Percentiles rank a stretch among this genome's conserved stretches.
phyloP scores from a whole-genome alignment of 2,113 vertebrate species.

The Sphaerodactylus townsendi region DNA sequence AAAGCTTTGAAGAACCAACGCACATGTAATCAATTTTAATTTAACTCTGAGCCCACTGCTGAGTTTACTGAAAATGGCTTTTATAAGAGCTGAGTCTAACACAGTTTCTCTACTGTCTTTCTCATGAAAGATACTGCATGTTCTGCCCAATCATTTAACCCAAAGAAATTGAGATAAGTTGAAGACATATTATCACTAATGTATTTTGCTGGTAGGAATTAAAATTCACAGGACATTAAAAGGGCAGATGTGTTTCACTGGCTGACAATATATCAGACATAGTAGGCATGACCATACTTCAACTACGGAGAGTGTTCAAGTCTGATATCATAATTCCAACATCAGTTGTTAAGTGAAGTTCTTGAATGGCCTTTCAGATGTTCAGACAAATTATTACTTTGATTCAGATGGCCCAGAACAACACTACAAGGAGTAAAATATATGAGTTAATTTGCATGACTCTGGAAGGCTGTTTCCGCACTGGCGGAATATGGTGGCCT shows the following conservation, averaged over 20 bases:
- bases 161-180: constrained; percentile 30
- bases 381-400: neutral
- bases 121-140: neutral
- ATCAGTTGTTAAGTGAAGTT: neutral
- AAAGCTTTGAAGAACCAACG: constrained; percentile 51
- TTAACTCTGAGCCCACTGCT: constrained; percentile 55
- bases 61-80: constrained; percentile 51
- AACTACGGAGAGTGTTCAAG: no score
- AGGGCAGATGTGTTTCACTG: neutral
- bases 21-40: constrained; percentile 52
- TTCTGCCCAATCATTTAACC: constrained; percentile 39
- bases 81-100: constrained; percentile 49
- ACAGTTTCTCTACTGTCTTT: constrained; percentile 47
- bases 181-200: constrained; percentile 23
- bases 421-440: neutral
- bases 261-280: neutral
- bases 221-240: neutral
- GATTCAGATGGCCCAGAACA: neutral
- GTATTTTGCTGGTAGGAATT: constrained; percentile 16
- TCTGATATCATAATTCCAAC: neutral
- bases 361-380: neutral
- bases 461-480: no score
- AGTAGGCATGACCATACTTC: neutral
- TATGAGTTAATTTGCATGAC: neutral
- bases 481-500: no score